Percentiles rank a stretch among this genome's conserved stretches.
Conservation (phyloP, 2,888 invertebrate species). For the Agriopis leucophaearia region DNA sequence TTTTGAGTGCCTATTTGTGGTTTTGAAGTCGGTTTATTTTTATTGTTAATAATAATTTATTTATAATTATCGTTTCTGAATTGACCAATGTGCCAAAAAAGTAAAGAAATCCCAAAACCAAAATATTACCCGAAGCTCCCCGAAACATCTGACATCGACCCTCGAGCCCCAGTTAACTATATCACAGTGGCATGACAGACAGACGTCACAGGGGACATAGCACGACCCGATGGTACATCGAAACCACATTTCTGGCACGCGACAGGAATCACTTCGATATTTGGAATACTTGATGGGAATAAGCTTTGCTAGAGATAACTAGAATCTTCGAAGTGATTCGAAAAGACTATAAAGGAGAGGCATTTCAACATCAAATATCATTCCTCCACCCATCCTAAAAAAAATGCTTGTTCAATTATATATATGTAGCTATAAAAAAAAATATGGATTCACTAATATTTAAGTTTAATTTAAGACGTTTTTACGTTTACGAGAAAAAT, state of each 20-base stretch:
- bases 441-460: too few relatives aligned
- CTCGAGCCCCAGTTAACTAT: slow-evolving; percentile 40
- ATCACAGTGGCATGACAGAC: slow-evolving; percentile 42
- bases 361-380: too few relatives aligned
- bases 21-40: too few relatives aligned
- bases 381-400: too few relatives aligned
- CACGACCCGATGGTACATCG: slow-evolving; percentile 61
- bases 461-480: too few relatives aligned
- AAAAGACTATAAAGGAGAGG: too few relatives aligned
- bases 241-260: slow-evolving; percentile 65
- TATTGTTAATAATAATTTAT: too few relatives aligned
- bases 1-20: too few relatives aligned
- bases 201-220: slow-evolving; percentile 48
- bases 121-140: slow-evolving; percentile 12
- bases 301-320: not conserved
- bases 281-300: not conserved
- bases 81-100: not conserved
- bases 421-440: too few relatives aligned
- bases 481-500: too few relatives aligned
- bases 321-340: not conserved
- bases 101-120: not conserved
- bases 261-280: not conserved
- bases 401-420: too few relatives aligned
- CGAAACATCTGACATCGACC: slow-evolving; percentile 38
- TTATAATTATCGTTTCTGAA: too few relatives aligned